A percentile compares a stretch with the other conserved stretches of the same genome.
Evolutionary conservation across 2,888 invertebrate species (phyloP).

Genomic region (Maniola hyperantus): DNA sequence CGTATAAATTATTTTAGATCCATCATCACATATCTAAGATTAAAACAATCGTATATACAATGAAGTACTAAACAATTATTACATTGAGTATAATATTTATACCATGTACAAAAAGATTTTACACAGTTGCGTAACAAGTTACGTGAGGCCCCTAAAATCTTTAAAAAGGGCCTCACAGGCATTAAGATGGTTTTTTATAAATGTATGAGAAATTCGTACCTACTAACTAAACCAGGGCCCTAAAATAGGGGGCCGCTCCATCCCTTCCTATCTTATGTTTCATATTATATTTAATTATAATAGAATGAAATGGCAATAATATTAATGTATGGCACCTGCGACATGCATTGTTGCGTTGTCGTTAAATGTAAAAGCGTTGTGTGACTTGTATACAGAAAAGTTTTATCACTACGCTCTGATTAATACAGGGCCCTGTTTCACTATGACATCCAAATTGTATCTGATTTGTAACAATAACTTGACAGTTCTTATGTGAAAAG

Average conservation of each 20-base stretch:
- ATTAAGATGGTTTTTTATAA: no score
- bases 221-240: no score
- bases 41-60: background rate
- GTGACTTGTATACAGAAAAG: conserved; percentile 3
- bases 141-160: background rate
- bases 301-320: conserved; percentile 10
- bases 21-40: conserved; percentile 2
- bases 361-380: conserved; percentile 2
- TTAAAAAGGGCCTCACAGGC: background rate
- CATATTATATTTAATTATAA: conserved; percentile 2
- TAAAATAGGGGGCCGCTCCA: no score
- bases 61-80: background rate
- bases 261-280: background rate
- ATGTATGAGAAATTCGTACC: no score
- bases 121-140: background rate
- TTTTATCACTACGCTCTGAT: conserved; percentile 14
- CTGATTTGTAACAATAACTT: background rate
- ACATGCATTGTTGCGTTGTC: background rate
- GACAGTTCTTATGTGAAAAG: background rate
- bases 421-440: background rate
- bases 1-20: background rate
- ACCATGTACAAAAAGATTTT: background rate
- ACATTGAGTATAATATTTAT: background rate
- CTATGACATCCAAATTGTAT: background rate
- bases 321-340: background rate